These are phyloP conservation scores for Sander lucioperca DNA, from an alignment of 2,113 vertebrate species.

Conservation along the genomic window DNA sequence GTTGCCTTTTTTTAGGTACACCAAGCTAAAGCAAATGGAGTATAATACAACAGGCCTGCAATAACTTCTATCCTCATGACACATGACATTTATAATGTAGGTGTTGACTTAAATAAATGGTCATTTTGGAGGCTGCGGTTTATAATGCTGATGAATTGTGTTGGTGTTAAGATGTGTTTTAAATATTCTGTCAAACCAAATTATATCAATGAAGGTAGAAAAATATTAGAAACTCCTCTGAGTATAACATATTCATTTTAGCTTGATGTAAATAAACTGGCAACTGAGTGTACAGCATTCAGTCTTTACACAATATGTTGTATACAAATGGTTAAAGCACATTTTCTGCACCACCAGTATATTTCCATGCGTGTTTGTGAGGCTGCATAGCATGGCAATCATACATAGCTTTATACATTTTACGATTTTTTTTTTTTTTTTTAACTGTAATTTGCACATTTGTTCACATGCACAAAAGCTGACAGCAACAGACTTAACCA, in stretches of 20 bases:
- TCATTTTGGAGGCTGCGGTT: no score
- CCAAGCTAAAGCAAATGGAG: not conserved
- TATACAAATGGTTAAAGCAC: not conserved
- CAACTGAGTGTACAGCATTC: not conserved
- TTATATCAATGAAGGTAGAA: not conserved
- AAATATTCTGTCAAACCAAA: not conserved
- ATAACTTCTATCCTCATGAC: not conserved
- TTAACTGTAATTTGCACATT: not conserved
- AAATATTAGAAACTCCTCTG: not conserved
- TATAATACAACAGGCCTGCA: not conserved
- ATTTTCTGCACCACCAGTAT: not conserved
- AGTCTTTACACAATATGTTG: not conserved
- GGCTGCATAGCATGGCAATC: not conserved
- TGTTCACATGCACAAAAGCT: slow-evolving; percentile 23
- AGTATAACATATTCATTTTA: not conserved
- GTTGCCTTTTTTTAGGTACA: not conserved
- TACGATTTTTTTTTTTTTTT: not conserved
- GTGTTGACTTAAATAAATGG: not conserved
- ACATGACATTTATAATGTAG: not conserved
- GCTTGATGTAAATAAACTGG: not conserved
- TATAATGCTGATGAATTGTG: not conserved
- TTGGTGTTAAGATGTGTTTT: not conserved
- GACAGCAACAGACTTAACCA: slow-evolving; percentile 17
- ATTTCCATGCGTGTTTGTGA: not conserved
- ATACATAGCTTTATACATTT: slow-evolving; percentile 28